Evolutionary conservation across 2,888 invertebrate species (phyloP).

Genomic region (Willowsia nigromaculata): DNA sequence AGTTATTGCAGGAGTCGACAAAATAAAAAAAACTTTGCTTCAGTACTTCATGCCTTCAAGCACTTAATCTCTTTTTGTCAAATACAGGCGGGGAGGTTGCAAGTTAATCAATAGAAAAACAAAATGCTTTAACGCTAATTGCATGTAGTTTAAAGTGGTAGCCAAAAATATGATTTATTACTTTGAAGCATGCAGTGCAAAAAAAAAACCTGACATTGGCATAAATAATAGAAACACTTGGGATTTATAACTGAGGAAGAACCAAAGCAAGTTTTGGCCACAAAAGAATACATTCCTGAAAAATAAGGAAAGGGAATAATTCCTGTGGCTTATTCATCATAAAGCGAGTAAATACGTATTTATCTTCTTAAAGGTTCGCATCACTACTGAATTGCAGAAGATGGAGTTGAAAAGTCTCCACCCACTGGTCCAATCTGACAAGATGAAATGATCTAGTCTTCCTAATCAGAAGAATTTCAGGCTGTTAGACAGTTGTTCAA

Average conservation of each 20-base stretch:
- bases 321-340: neutral
- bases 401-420: neutral
- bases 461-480: neutral
- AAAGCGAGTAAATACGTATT: neutral
- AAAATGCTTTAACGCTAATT: slow-evolving; percentile 35
- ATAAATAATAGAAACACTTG: neutral
- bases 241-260: neutral
- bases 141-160: slow-evolving; percentile 11
- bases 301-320: neutral
- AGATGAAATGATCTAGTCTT: neutral
- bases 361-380: neutral
- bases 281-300: neutral
- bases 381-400: neutral
- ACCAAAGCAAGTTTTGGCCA: neutral
- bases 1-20: neutral
- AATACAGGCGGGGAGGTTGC: slow-evolving; percentile 3
- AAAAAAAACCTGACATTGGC: neutral
- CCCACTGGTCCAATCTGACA: neutral
- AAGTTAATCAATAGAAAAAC: slow-evolving; percentile 15
- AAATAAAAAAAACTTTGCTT: neutral
- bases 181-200: neutral
- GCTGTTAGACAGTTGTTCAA: slow-evolving; percentile 20
- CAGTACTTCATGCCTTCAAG: neutral
- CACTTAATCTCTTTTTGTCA: slow-evolving; percentile 26
- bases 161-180: slow-evolving; percentile 12